Conservation (phyloP, 2,888 invertebrate species). For the Hipparchia semele region DNA sequence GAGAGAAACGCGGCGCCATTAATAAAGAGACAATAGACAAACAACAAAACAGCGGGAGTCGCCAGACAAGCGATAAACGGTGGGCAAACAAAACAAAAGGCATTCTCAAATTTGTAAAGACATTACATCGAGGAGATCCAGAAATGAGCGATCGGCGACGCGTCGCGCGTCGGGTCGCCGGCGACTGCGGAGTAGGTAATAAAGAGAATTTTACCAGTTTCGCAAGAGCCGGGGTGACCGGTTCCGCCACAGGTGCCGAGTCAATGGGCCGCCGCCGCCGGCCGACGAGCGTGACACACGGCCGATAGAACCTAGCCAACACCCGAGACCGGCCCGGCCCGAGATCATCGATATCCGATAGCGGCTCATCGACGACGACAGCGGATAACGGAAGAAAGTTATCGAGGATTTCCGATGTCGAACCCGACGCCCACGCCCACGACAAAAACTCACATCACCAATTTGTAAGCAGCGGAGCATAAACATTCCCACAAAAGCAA, state of each 20-base stretch:
- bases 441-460: conserved; percentile 10
- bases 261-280: conserved; percentile 50
- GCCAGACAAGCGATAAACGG: conserved; percentile 25
- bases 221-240: conserved; percentile 68
- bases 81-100: conserved; percentile 22
- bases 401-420: conserved; percentile 18
- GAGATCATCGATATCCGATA: conserved; percentile 52
- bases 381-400: conserved; percentile 34
- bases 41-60: conserved; percentile 24
- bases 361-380: background rate
- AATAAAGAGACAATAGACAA: conserved; percentile 25
- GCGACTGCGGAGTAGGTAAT: conserved; percentile 44
- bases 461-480: conserved; percentile 5
- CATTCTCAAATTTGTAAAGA: conserved; percentile 35
- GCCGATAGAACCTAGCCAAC: conserved; percentile 51
- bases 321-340: conserved; percentile 32
- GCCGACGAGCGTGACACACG: conserved; percentile 54
- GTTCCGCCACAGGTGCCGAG: conserved; percentile 71
- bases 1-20: conserved; percentile 17
- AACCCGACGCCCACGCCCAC: background rate
- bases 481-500: conserved; percentile 14
- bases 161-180: conserved; percentile 47
- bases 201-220: conserved; percentile 69
- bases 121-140: conserved; percentile 47
- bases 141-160: conserved; percentile 50